Conservation (phyloP, 2,888 invertebrate genomes). For the Volucella bombylans region DNA sequence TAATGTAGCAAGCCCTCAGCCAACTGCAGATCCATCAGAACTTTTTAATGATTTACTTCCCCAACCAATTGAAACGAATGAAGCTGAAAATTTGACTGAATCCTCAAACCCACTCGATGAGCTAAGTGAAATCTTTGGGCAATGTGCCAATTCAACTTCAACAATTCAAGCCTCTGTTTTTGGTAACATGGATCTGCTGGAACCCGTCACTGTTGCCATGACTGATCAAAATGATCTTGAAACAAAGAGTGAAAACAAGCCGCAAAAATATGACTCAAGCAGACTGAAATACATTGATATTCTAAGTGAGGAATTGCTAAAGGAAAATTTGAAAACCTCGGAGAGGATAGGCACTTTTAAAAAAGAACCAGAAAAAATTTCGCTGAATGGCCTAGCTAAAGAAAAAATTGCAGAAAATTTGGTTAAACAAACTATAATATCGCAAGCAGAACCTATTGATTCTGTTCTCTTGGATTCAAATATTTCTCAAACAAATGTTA, state of each 20-base stretch:
- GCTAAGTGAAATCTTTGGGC: conserved; percentile 78
- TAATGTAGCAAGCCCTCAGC: neutral
- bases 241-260: conserved; percentile 19
- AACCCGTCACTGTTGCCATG: conserved; percentile 75
- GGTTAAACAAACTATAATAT: conserved; percentile 16
- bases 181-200: conserved; percentile 75
- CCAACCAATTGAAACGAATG: conserved; percentile 14
- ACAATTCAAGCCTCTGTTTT: conserved; percentile 38
- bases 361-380: conserved; percentile 81
- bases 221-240: conserved; percentile 3
- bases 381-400: conserved; percentile 80
- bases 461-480: neutral
- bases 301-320: conserved; percentile 90
- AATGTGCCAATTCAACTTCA: conserved; percentile 67
- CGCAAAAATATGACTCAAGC: conserved; percentile 61
- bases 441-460: neutral
- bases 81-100: conserved; percentile 12
- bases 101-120: conserved; percentile 76
- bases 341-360: conserved; percentile 82
- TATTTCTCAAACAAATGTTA: conserved; percentile 8
- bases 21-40: conserved; percentile 57
- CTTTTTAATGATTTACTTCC: conserved; percentile 77
- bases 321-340: conserved; percentile 86
- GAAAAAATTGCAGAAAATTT: conserved; percentile 73
- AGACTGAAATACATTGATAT: conserved; percentile 84